These are phyloP conservation scores for Archaeoteleia sp. DNA, from an alignment of 2,888 invertebrate species.

Conservation along the genomic window DNA sequence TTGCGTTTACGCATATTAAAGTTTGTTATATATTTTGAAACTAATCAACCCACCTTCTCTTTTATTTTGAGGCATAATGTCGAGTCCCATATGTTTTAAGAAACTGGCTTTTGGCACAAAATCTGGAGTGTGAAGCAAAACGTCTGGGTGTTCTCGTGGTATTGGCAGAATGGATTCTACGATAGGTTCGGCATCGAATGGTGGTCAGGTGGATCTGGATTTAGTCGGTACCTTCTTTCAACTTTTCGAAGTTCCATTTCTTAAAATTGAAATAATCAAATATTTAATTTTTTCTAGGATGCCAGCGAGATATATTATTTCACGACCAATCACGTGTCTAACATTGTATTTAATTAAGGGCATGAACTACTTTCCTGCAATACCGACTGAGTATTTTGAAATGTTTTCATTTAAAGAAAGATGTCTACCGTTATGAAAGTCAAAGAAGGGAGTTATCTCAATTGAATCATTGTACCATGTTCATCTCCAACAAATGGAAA, in stretches of 20 bases:
- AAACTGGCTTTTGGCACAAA: conserved; percentile 79
- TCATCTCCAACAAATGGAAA: too few relatives aligned
- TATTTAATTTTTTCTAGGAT: too few relatives aligned
- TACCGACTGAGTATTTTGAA: too few relatives aligned
- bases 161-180: conserved; percentile 75
- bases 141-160: conserved; percentile 76
- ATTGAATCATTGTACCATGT: too few relatives aligned
- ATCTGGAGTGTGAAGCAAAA: conserved; percentile 75
- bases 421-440: too few relatives aligned
- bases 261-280: conserved; percentile 59
- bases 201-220: conserved; percentile 77
- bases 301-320: too few relatives aligned
- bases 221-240: conserved; percentile 77
- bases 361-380: too few relatives aligned
- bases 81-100: conserved; percentile 78
- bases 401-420: too few relatives aligned
- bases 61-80: conserved; percentile 76
- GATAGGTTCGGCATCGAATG: conserved; percentile 68
- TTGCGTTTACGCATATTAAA: too few relatives aligned
- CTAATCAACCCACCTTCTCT: conserved; percentile 80
- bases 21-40: too few relatives aligned
- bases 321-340: too few relatives aligned
- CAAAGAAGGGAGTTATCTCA: too few relatives aligned
- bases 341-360: background rate
- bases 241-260: conserved; percentile 79